Conservation (phyloP, 2,888 invertebrate species). For the Parnassius mnemosyne region DNA sequence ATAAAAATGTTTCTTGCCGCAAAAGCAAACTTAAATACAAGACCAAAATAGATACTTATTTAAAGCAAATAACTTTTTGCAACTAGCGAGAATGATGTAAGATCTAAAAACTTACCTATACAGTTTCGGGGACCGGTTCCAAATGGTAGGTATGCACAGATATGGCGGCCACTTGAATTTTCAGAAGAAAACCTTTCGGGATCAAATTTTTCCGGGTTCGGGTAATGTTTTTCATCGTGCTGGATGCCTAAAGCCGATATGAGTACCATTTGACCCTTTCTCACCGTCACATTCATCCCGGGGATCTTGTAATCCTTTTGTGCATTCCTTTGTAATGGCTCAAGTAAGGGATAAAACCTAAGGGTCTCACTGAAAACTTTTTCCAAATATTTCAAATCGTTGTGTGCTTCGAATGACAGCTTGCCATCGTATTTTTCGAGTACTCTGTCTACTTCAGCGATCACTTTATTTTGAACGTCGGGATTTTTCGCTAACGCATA, state of each 20-base stretch:
- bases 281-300: conserved; percentile 47
- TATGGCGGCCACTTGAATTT: conserved; percentile 44
- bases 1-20: too few relatives aligned
- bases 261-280: conserved; percentile 49
- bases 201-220: conserved; percentile 65
- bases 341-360: conserved; percentile 65
- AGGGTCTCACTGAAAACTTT: conserved; percentile 61
- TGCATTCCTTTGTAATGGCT: conserved; percentile 54
- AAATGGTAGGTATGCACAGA: conserved; percentile 61
- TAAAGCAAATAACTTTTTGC: too few relatives aligned
- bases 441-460: conserved; percentile 47
- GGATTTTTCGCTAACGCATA: conserved; percentile 56
- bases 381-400: conserved; percentile 59
- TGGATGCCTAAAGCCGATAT: conserved; percentile 60
- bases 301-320: conserved; percentile 52
- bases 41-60: too few relatives aligned
- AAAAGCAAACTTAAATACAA: conserved; percentile 53
- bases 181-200: conserved; percentile 66
- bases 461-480: conserved; percentile 54
- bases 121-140: conserved; percentile 59
- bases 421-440: conserved; percentile 45
- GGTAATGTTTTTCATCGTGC: conserved; percentile 58
- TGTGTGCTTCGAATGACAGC: conserved; percentile 55
- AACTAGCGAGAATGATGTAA: too few relatives aligned
- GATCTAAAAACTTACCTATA: too few relatives aligned